Percentiles rank a stretch among this genome's conserved stretches.
These are phyloP conservation scores for Heliopora coerulea DNA, from an alignment of 92 coral and sea anemone species.

Conservation along the genomic window DNA sequence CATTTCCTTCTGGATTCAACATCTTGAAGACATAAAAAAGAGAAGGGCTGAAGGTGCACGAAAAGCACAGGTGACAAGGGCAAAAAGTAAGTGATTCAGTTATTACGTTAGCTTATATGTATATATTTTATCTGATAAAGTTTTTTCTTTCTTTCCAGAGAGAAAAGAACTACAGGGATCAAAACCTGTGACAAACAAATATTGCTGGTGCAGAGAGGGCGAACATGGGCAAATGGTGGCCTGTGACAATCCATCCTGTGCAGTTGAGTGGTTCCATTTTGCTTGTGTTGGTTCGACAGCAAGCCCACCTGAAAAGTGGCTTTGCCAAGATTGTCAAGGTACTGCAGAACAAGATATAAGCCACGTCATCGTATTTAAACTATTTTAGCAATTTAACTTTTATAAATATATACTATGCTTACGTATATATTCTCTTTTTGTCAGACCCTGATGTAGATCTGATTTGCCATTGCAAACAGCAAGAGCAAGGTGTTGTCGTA, in stretches of 20 bases:
- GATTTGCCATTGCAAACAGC: conserved; percentile 44
- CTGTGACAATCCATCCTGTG: conserved; percentile 41
- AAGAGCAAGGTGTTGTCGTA: conserved; percentile 46
- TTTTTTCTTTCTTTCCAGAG: too few species aligned
- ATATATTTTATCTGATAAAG: too few species aligned
- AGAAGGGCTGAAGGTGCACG: background rate
- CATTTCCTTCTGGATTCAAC: conserved; percentile 1
- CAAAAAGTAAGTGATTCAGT: conserved; percentile 10
- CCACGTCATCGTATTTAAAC: too few species aligned
- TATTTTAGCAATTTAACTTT: background rate
- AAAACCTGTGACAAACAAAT: too few species aligned
- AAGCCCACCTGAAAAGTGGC: conserved; percentile 42
- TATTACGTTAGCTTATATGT: too few species aligned
- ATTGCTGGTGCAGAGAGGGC: conserved; percentile 48
- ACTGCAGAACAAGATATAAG: background rate
- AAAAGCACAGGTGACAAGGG: conserved; percentile 16
- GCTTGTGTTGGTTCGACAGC: conserved; percentile 27
- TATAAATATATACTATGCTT: background rate
- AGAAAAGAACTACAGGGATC: too few species aligned
- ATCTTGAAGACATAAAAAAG: background rate
- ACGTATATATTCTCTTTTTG: background rate
- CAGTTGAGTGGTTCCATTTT: conserved; percentile 42
- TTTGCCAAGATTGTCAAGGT: conserved; percentile 53
- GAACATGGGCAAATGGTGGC: conserved; percentile 33
- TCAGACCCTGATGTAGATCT: background rate